These are phyloP conservation scores for Carcina quercana DNA, from an alignment of 2,888 invertebrate species.

Conservation along the genomic window DNA sequence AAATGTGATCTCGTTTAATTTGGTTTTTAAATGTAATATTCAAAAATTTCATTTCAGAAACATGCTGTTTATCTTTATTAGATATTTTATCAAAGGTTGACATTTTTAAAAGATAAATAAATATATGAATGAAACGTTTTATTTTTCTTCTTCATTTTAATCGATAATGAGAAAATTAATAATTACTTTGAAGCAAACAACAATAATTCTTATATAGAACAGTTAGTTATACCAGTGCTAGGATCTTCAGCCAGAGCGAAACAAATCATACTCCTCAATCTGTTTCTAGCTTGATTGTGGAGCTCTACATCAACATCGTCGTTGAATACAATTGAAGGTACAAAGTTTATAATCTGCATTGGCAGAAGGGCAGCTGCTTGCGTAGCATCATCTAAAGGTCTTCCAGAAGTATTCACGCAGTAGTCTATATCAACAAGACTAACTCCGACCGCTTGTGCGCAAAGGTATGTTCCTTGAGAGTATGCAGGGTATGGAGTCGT, in stretches of 20 bases:
- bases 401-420: conserved; percentile 39
- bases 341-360: conserved; percentile 34
- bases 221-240: conserved; percentile 29
- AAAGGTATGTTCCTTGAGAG: conserved; percentile 33
- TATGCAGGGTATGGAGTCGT: conserved; percentile 32
- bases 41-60: too few species aligned
- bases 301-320: conserved; percentile 23
- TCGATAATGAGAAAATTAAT: too few species aligned
- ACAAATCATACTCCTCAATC: conserved; percentile 41
- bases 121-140: too few species aligned
- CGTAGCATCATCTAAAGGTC: conserved; percentile 37
- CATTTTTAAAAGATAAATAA: too few species aligned
- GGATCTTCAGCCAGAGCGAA: conserved; percentile 42
- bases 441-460: conserved; percentile 40
- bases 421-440: conserved; percentile 37
- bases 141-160: too few species aligned
- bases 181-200: too few species aligned
- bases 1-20: too few species aligned
- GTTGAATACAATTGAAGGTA: conserved; percentile 49
- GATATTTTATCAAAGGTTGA: too few species aligned
- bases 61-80: neutral
- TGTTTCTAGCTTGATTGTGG: conserved; percentile 26
- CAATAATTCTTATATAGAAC: conserved; percentile 21
- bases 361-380: conserved; percentile 32
- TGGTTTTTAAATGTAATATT: too few species aligned